Evolutionary conservation across 2,113 vertebrate species (phyloP).

Genomic region (Cynocephalus volans): DNA sequence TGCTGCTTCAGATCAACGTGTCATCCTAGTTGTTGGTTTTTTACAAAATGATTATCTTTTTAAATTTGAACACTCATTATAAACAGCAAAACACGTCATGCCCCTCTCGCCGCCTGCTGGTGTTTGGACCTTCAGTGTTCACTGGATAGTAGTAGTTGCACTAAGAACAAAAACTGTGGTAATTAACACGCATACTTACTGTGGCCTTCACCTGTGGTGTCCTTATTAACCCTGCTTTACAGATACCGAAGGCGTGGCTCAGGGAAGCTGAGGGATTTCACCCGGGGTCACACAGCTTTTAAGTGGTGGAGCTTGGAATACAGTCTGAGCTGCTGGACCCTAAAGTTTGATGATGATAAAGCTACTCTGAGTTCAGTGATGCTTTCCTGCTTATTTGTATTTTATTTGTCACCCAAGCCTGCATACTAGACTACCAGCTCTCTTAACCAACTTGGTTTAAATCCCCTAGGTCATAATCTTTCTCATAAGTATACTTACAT

Average conservation of each 20-base stretch:
- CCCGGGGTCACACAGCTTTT: neutral
- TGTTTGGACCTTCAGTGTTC: neutral
- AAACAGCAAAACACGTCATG: neutral
- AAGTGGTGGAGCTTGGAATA: neutral
- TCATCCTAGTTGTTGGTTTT: neutral
- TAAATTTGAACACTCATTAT: neutral
- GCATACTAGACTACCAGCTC: fast-evolving
- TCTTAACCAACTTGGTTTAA: neutral
- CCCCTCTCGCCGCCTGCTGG: too few relatives aligned
- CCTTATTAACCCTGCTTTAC: neutral
- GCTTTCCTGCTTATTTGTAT: neutral
- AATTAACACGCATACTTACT: neutral
- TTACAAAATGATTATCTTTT: neutral
- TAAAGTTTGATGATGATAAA: neutral
- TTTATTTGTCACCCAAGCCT: neutral
- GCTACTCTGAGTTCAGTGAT: neutral
- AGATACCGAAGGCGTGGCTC: neutral
- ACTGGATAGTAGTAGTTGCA: neutral
- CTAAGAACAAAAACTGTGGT: neutral
- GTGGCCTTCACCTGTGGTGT: neutral
- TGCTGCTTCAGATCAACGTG: neutral
- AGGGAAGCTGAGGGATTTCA: neutral
- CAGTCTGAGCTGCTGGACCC: neutral
- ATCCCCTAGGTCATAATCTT: neutral
- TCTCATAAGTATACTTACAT: neutral